Evolutionary conservation across 2,797 vertebrate genomes (phyloP), one percentile per base, ranked within the genome.

Genomic region (Arrhamphus sclerolepis): DNA sequence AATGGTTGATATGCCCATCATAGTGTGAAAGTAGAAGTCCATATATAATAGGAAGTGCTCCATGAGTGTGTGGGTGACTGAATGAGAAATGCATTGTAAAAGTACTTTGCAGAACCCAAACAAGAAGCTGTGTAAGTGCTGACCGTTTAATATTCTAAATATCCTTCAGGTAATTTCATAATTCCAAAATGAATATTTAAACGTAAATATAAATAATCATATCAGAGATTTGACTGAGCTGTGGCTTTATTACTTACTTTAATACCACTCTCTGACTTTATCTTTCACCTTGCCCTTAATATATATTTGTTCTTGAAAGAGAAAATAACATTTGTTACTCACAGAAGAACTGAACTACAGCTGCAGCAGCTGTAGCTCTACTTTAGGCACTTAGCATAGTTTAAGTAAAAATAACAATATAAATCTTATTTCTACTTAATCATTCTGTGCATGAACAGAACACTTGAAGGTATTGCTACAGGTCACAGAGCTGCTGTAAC

Each of bases 191-290:
- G 13, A 38, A 38, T 38, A 38, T 38, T 16, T 38, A 38, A 38
- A 38, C 14, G 11, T 13, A n/a, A n/a, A n/a, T n/a, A n/a, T n/a
- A n/a, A n/a, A n/a, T n/a, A n/a, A n/a, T n/a, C n/a, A n/a, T n/a
- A n/a, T n/a, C n/a, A 38, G 13, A 38, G 34, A 38, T 38, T 19
- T 5, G 1, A 28, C 16, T 52, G 29, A 53, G 8, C 14, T 21
- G 14, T 17, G 24, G 19, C 24, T 19, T 62, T 7, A 24, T 40
- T 41, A 40, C 10, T 3, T 44, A 26, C 43, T 56, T 50, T 49
- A 46, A 51, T 47, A 62, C 47, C 26, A n/a, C 38, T 52, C 54
- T 20, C 17, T 63, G 46, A 56, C 52, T 40, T 56, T 38, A 68
- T 59, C 42, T 47, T 60, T 39, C 31, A 38, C 51, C 41, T n/a